Percentiles rank a stretch among this genome's conserved stretches.
Conservation (phyloP, 2,888 invertebrate genomes). For the Pardosa pseudoannulata region DNA sequence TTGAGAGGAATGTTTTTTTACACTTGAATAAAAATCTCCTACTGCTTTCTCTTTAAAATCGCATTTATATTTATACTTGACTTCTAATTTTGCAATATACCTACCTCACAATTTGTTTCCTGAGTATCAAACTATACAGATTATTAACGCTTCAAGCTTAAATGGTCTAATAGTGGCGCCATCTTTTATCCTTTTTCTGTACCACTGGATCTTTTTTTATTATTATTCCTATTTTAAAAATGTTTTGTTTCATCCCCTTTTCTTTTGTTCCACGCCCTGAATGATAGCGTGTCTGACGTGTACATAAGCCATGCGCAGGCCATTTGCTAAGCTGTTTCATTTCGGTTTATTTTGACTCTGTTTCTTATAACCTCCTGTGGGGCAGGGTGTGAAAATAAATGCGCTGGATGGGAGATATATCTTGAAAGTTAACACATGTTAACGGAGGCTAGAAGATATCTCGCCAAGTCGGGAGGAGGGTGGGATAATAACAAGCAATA, state of each 20-base stretch:
- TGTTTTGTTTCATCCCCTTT: no score
- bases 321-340: slow-evolving; percentile 24
- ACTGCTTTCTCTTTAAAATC: no score
- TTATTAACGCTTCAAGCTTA: no score
- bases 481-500: no score
- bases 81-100: no score
- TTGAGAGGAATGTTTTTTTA: no score
- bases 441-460: background rate
- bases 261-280: slow-evolving; percentile 2
- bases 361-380: background rate
- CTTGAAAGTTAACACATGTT: background rate
- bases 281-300: slow-evolving; percentile 47
- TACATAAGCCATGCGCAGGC: slow-evolving; percentile 52
- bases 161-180: slow-evolving; percentile 22
- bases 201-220: background rate
- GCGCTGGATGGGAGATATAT: background rate
- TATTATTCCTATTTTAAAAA: no score
- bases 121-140: no score
- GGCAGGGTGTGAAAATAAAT: background rate
- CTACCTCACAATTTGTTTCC: no score
- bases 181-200: slow-evolving; percentile 9
- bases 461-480: no score
- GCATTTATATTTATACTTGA: no score
- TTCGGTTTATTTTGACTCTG: slow-evolving; percentile 26
- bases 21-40: no score